Evolutionary conservation across 2,888 invertebrate species (phyloP).

Genomic region (Eulithis prunata): DNA sequence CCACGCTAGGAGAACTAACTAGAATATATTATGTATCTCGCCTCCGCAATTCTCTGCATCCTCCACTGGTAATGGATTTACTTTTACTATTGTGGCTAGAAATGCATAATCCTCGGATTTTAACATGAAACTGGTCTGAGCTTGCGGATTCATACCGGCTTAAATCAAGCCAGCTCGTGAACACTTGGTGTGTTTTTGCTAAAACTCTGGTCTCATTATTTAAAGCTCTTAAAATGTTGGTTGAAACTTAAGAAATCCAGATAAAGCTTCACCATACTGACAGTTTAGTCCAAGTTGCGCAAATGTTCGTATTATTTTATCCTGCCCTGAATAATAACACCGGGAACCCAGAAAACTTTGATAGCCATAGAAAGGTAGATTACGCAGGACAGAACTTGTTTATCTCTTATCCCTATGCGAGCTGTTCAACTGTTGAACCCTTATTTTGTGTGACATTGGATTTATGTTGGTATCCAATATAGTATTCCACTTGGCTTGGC

Average conservation of each 20-base stretch:
- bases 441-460: constrained; percentile 34
- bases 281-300: background rate
- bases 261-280: background rate
- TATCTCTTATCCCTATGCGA: constrained; percentile 12
- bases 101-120: constrained; percentile 29
- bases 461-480: constrained; percentile 30
- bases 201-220: constrained; percentile 5
- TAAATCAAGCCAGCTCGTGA: constrained; percentile 14
- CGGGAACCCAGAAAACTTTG: constrained; percentile 29
- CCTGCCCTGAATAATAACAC: constrained; percentile 17
- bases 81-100: constrained; percentile 37
- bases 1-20: constrained; percentile 46
- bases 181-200: constrained; percentile 9
- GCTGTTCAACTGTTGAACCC: constrained; percentile 27
- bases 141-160: constrained; percentile 24
- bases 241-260: background rate
- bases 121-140: constrained; percentile 23
- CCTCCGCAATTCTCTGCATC: constrained; percentile 41
- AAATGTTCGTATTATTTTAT: background rate
- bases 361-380: constrained; percentile 17
- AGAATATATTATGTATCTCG: constrained; percentile 42
- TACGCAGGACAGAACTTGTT: constrained; percentile 12
- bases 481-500: constrained; percentile 41
- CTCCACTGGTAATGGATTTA: constrained; percentile 44
- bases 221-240: constrained; percentile 7